Percentiles rank a stretch among this genome's conserved stretches.
These are phyloP conservation scores for Anthoscopus minutus DNA, from an alignment of 2,113 vertebrate species.

Conservation along the genomic window DNA sequence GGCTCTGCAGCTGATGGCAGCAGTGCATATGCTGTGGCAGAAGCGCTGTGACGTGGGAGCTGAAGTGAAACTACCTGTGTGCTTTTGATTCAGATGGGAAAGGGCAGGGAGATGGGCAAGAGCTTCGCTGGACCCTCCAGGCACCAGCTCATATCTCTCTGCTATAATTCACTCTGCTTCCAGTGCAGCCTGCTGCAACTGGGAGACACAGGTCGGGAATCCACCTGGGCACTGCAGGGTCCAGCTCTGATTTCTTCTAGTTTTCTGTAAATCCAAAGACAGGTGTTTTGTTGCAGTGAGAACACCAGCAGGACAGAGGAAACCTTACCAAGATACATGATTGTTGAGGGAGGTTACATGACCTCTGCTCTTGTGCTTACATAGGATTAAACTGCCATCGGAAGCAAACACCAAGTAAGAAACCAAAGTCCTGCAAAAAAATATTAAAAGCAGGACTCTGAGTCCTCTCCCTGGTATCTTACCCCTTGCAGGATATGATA, in stretches of 20 bases:
- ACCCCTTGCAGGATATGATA: not conserved
- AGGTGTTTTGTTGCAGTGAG: not conserved
- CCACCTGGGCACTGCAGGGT: not conserved
- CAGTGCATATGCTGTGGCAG: not conserved
- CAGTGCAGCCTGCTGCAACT: not conserved
- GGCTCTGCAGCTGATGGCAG: not conserved
- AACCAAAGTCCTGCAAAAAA: not conserved
- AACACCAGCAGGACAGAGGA: not conserved
- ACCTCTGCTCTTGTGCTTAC: not conserved
- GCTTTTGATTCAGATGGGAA: not conserved
- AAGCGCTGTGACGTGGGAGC: rapidly evolving
- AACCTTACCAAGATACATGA: not conserved
- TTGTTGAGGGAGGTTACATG: not conserved
- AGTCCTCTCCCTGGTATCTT: not conserved
- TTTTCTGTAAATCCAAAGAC: not conserved
- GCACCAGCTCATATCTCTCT: not conserved
- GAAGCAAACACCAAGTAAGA: not conserved
- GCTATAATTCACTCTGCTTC: not conserved
- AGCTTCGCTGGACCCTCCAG: rapidly evolving
- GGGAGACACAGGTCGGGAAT: not conserved
- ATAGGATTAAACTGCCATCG: not conserved
- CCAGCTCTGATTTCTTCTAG: not conserved
- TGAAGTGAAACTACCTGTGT: not conserved
- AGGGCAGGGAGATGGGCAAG: not conserved
- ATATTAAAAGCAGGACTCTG: not conserved